Conservation (phyloP, 1,140 invertebrate species). For the Drosophila repletoides region DNA sequence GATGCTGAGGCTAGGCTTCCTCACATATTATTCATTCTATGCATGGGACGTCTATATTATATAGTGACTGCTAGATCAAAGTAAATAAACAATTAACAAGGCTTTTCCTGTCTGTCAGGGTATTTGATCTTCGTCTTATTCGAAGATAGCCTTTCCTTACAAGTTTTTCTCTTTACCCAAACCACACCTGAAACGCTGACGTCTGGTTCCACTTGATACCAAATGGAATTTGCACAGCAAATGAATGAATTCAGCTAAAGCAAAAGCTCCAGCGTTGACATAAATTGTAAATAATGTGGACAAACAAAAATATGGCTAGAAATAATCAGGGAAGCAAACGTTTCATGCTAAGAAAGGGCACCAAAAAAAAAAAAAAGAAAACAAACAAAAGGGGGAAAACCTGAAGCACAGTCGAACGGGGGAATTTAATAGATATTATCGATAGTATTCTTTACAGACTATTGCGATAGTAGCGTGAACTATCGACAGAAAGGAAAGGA, state of each 20-base stretch:
- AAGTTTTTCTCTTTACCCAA: too few species aligned
- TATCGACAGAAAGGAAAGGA: too few species aligned
- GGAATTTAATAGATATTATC: neutral
- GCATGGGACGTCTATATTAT: too few species aligned
- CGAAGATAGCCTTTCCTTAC: too few species aligned
- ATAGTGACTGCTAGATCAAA: too few species aligned
- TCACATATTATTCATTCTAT: too few species aligned
- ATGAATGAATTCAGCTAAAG: constrained; percentile 38
- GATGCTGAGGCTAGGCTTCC: too few species aligned
- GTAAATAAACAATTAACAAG: too few species aligned
- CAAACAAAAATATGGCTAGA: constrained; percentile 47
- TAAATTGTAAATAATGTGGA: constrained; percentile 60
- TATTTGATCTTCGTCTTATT: too few species aligned
- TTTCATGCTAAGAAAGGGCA: constrained; percentile 3
- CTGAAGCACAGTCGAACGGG: neutral
- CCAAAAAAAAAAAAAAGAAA: constrained; percentile 29
- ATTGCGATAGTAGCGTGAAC: too few species aligned
- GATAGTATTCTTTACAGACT: neutral
- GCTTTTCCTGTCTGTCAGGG: too few species aligned
- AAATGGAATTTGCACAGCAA: constrained; percentile 31
- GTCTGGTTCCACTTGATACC: constrained; percentile 14
- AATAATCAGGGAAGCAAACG: constrained; percentile 19
- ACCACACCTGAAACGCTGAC: neutral
- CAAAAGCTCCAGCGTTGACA: constrained; percentile 43
- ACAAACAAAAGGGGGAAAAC: neutral